Percentiles rank a stretch among this genome's conserved stretches.
Conservation (phyloP, 2,888 invertebrate species). For the Amiota minor region DNA sequence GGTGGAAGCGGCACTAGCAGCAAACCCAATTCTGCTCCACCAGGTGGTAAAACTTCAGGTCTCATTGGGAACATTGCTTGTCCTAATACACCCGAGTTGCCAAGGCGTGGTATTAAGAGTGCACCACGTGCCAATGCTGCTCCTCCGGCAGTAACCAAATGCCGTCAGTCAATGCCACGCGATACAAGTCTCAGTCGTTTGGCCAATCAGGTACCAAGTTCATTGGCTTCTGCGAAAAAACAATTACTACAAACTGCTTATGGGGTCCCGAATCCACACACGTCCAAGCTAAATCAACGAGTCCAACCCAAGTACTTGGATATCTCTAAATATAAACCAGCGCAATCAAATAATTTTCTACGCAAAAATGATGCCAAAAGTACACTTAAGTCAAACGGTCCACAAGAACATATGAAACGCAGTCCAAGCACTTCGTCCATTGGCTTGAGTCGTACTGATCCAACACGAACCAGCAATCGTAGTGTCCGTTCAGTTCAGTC, state of each 20-base stretch:
- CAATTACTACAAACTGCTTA: conserved; percentile 71
- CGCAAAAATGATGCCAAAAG: conserved; percentile 77
- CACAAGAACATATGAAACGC: conserved; percentile 64
- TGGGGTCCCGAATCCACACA: conserved; percentile 40
- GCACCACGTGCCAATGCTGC: conserved; percentile 55
- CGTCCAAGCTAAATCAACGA: conserved; percentile 53
- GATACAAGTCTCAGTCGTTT: conserved; percentile 73
- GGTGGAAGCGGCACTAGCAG: neutral
- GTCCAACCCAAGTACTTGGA: conserved; percentile 76
- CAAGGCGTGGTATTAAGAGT: conserved; percentile 71
- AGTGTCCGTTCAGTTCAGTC: conserved; percentile 70
- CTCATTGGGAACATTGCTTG: conserved; percentile 72
- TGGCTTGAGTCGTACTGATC: conserved; percentile 68
- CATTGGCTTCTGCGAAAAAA: conserved; percentile 72
- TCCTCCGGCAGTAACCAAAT: conserved; percentile 33
- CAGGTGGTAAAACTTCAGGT: conserved; percentile 45
- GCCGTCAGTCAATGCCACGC: conserved; percentile 72
- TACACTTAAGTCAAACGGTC: conserved; percentile 64
- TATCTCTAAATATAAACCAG: conserved; percentile 78
- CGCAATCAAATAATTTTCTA: conserved; percentile 74
- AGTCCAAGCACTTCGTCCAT: conserved; percentile 73
- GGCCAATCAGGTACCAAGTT: conserved; percentile 71
- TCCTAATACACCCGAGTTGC: conserved; percentile 77
- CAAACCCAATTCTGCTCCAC: conserved; percentile 71
- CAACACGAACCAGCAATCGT: conserved; percentile 70